Percentiles rank a stretch among this genome's conserved stretches.
Evolutionary conservation across 2,113 vertebrate species (phyloP).

Genomic region (Mastomys natalensis): DNA sequence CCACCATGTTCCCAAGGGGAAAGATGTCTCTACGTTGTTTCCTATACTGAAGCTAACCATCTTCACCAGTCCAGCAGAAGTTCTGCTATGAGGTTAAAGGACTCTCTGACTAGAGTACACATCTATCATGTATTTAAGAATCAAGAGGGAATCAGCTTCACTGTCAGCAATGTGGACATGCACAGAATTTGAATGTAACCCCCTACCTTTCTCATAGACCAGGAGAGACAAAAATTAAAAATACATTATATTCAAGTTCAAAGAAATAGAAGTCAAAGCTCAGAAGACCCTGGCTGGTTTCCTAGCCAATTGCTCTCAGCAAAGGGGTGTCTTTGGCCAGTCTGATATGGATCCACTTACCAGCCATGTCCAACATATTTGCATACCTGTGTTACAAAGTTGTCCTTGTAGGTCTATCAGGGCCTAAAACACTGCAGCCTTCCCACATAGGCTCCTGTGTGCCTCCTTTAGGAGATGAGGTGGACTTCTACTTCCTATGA

Average conservation of each 20-base stretch:
- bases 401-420: background rate
- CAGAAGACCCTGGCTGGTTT: background rate
- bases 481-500: background rate
- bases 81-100: background rate
- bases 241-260: background rate
- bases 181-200: background rate
- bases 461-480: background rate
- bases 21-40: background rate
- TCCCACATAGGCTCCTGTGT: background rate
- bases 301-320: background rate
- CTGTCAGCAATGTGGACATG: background rate
- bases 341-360: background rate
- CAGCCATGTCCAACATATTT: background rate
- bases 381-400: background rate
- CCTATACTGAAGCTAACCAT: background rate
- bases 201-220: background rate
- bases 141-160: background rate
- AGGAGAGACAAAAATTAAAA: constrained; percentile 33
- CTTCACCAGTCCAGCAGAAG: background rate
- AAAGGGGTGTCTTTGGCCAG: background rate
- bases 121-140: background rate
- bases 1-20: background rate
- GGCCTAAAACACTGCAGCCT: background rate
- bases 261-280: constrained; percentile 18
- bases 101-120: background rate